phyloP scores from a whole-genome alignment of 2,888 invertebrate genomes.

The Syritta pipiens region DNA sequence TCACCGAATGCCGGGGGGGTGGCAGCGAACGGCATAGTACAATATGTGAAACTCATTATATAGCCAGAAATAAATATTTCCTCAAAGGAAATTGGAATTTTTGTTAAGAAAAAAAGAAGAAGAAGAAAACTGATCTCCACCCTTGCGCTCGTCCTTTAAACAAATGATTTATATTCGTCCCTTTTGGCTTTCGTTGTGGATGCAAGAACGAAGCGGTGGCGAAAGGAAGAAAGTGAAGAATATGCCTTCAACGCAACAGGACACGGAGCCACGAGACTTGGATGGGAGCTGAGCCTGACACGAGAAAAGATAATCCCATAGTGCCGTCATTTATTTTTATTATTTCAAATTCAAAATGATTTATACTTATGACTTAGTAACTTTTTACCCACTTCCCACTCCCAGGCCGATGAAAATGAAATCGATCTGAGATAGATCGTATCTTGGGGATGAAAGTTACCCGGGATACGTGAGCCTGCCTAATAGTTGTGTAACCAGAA shows the following conservation, averaged over 20 bases:
- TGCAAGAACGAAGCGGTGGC: background rate
- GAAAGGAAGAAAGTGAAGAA: background rate
- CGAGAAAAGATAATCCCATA: slow-evolving; percentile 29
- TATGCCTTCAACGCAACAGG: slow-evolving; percentile 35
- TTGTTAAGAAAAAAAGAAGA: slow-evolving; percentile 46
- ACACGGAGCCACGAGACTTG: slow-evolving; percentile 3
- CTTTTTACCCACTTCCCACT: background rate
- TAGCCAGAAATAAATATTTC: slow-evolving; percentile 55
- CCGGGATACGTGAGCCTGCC: background rate
- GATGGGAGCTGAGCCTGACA: background rate
- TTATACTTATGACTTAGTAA: slow-evolving; percentile 37
- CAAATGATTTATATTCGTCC: slow-evolving; percentile 64
- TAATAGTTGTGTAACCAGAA: background rate
- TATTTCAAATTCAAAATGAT: slow-evolving; percentile 52
- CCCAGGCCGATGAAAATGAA: background rate
- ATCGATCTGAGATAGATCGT: slow-evolving; percentile 22
- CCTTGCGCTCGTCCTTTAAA: slow-evolving; percentile 11
- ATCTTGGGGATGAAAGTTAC: slow-evolving; percentile 3
- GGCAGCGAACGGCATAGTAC: background rate
- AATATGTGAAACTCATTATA: slow-evolving; percentile 60
- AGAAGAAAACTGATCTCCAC: background rate
- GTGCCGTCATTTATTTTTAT: slow-evolving; percentile 53
- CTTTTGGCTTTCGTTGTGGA: slow-evolving; percentile 11
- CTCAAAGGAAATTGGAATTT: slow-evolving; percentile 65
- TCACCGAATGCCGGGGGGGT: too few species aligned